These are phyloP conservation scores for Ellobium chinense DNA, from an alignment of 2,888 invertebrate species.

Conservation along the genomic window DNA sequence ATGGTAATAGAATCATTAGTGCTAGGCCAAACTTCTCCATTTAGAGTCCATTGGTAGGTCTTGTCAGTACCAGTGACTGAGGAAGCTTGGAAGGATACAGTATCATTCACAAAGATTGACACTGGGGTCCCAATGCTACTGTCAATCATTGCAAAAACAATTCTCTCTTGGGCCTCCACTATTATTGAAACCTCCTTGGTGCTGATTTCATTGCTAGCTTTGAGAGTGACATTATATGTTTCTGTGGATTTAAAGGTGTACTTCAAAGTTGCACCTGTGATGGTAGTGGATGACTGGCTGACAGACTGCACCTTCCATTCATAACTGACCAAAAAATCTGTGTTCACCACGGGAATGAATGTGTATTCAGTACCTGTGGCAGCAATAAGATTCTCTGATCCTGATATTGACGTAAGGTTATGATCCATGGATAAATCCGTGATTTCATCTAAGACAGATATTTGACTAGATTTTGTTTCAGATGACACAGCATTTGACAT, in stretches of 20 bases:
- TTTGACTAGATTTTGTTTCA: conserved; percentile 16
- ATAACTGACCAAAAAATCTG: conserved; percentile 43
- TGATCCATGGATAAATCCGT: conserved; percentile 49
- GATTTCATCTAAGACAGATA: conserved; percentile 52
- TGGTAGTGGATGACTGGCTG: background rate
- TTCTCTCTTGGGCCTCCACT: conserved; percentile 26
- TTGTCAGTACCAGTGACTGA: conserved; percentile 3
- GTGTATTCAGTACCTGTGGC: conserved; percentile 43
- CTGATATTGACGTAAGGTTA: conserved; percentile 36
- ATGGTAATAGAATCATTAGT: conserved; percentile 27
- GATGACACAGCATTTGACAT: conserved; percentile 52
- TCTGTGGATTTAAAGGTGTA: conserved; percentile 12
- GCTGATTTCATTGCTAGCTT: conserved; percentile 12
- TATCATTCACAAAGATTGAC: conserved; percentile 51
- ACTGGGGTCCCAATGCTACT: background rate
- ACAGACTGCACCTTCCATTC: conserved; percentile 4
- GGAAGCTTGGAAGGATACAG: background rate
- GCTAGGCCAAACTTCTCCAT: conserved; percentile 37
- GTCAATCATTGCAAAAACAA: background rate
- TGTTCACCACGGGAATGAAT: conserved; percentile 36
- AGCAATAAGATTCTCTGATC: conserved; percentile 46
- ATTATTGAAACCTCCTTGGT: background rate
- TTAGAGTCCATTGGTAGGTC: conserved; percentile 26
- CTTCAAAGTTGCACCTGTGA: background rate
- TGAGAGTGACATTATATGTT: conserved; percentile 2